Percentiles rank a stretch among this genome's conserved stretches.
phyloP scores from a whole-genome alignment of 2,113 vertebrate species.

The Carassius gibelio region DNA sequence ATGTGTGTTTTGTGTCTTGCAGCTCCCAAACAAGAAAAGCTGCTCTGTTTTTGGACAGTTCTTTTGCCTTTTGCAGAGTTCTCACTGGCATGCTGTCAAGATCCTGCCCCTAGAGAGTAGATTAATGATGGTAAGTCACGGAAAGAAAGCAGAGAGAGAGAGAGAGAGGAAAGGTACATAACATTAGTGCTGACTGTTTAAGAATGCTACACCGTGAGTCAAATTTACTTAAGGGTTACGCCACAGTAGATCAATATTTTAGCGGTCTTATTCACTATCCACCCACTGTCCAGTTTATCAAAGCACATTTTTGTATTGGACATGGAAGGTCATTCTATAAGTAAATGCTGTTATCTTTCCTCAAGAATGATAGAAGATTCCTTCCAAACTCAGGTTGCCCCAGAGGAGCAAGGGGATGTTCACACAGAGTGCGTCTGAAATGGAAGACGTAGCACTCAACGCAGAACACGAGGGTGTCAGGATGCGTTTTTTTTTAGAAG shows the following conservation, averaged over 20 bases:
- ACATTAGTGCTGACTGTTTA: background rate
- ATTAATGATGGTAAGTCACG: constrained; percentile 84
- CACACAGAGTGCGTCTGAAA: too few species aligned
- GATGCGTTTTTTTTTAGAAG: too few species aligned
- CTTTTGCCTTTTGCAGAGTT: constrained; percentile 72
- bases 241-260: background rate
- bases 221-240: background rate
- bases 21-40: constrained; percentile 28
- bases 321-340: too few species aligned
- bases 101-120: constrained; percentile 76
- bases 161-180: background rate
- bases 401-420: too few species aligned
- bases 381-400: too few species aligned
- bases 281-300: too few species aligned
- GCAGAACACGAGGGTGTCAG: too few species aligned
- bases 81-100: constrained; percentile 74
- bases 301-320: too few species aligned
- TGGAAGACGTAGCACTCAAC: too few species aligned
- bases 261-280: too few species aligned
- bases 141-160: constrained; percentile 66
- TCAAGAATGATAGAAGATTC: too few species aligned
- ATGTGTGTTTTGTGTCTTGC: background rate
- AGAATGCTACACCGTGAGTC: background rate
- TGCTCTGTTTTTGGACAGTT: constrained; percentile 19
- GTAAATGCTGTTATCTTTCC: too few species aligned